Base-by-base conservation (phyloP, 1,140 invertebrate species). In the Microplitis demolitor region DNA sequence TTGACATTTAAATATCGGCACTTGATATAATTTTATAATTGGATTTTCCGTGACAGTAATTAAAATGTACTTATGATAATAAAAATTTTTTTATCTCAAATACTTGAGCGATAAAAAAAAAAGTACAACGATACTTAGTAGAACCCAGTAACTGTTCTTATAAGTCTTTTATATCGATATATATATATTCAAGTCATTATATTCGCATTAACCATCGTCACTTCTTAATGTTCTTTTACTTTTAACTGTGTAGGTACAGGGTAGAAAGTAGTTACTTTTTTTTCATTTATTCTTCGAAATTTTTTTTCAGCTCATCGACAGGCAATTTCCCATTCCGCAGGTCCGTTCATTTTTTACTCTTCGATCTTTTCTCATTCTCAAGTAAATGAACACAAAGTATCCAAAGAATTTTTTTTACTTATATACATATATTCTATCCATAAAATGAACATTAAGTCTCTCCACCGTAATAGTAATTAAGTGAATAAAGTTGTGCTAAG, bases 131-230 rank as follows among this genome's bases (percentile, higher is more conserved):
- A 61, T 61, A 16, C 33, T 31, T 11, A n/a, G 24, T 5, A 58
- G 54, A 24, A 58, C 16, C 11, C 11, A 33, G n/a, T 34, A 14
- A 33, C 58, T 61, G 33, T 61, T 61, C 33, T 14, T 61, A 16
- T 61, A 34, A 61, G 60, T 33, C 16, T 61, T 33, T 33, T 61
- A 61, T 61, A 61, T 61, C 60, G 60, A 24, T 61, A 33, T 61
- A 61, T 61, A 58, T 24, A 45, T 13, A 56, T 61, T 61, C 13
- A 8, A 33, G 60, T 61, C 60, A 61, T 61, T 61, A 61, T 61
- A 61, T 61, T 61, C 60, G 24, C 60, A 61, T 61, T 61, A 61
- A 33, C 60, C 33, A 33, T 61, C 33, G 33, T 34, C 60, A 31
- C 11, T 61, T 33, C 33, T 61, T 61, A 61, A 61, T 61, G 24